Base-by-base conservation (phyloP, 2,888 invertebrate species). In the Masnerella sp. region DNA sequence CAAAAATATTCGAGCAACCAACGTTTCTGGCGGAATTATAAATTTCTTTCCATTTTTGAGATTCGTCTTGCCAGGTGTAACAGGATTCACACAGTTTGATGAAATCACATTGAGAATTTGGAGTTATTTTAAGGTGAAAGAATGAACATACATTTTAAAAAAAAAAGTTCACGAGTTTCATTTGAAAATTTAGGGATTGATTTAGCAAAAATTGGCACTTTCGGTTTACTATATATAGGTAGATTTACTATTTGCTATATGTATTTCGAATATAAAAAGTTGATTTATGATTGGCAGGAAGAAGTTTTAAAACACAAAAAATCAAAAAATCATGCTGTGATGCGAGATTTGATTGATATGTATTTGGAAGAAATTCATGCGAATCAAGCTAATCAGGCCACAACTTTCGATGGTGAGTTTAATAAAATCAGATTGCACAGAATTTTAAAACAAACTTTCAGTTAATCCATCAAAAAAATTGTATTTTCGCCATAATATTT, bases 31-130 rank as follows among this genome's bases (percentile, higher is more conserved):
- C 7, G 92, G 93, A 0, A 84, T 92, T 76, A 84, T 94, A 14
- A 93, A 92, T 82, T 91, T 92, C 77, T 88, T 92, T 78, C 94
- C 94, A 0, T 91, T 92, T 87, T 84, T 93, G 54, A 88, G 93
- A 72, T 90, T 89, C 80, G 76, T 94, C 14, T 89, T 91, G 3
- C 93, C 94, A 0, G 88, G 89, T 43, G 80, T 88, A 22, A 90
- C 90, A 49, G 93, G 93, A 0, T 94, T 91, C 7, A 71, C 11
- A n/a, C 5, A 58, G 20, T 30, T 32, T 5, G 15, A 56, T 15
- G 11, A 64, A 42, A 11, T 51, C 7, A 64, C 36, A 30, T 58
- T 71, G 18, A 89, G 89, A 75, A 88, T 92, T 79, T 90, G 90
- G 77, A 83, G 87, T 38, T 90, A 92, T 76, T 89, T 92, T 52